phyloP scores from a whole-genome alignment of 2,888 invertebrate species.

The Maniola hyperantus region DNA sequence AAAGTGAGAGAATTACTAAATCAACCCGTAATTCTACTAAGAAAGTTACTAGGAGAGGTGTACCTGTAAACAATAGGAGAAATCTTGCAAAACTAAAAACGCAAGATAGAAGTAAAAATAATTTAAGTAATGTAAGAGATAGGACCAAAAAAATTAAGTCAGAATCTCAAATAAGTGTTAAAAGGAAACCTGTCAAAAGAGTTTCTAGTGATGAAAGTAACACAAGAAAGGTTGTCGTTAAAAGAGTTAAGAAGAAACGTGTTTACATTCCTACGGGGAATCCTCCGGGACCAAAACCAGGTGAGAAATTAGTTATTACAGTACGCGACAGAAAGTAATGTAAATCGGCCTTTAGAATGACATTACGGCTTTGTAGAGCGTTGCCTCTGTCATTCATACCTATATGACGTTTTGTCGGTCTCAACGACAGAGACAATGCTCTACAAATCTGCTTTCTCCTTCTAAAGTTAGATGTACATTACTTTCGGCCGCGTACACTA shows the following conservation, averaged over 20 bases:
- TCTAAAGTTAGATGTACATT: no score
- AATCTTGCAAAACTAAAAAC: neutral
- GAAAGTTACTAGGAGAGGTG: neutral
- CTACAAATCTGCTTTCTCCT: no score
- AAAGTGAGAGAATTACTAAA: neutral
- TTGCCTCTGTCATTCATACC: no score
- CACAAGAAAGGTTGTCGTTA: neutral
- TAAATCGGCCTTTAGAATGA: no score
- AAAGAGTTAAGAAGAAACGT: neutral
- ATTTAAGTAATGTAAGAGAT: neutral
- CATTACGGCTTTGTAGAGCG: no score
- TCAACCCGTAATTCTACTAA: neutral
- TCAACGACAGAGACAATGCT: no score
- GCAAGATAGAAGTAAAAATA: neutral
- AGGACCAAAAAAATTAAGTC: neutral
- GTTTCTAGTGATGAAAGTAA: neutral
- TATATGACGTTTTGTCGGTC: no score
- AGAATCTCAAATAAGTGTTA: neutral
- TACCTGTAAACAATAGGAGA: neutral
- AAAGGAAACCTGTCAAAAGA: neutral
- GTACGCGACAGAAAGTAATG: no score
- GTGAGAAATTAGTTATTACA: no score
- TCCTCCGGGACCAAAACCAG: neutral
- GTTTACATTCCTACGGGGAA: neutral
- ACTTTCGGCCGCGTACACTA: no score